Conservation (phyloP, 1,140 invertebrate species). For the Pseudomyrmex dendroicus region DNA sequence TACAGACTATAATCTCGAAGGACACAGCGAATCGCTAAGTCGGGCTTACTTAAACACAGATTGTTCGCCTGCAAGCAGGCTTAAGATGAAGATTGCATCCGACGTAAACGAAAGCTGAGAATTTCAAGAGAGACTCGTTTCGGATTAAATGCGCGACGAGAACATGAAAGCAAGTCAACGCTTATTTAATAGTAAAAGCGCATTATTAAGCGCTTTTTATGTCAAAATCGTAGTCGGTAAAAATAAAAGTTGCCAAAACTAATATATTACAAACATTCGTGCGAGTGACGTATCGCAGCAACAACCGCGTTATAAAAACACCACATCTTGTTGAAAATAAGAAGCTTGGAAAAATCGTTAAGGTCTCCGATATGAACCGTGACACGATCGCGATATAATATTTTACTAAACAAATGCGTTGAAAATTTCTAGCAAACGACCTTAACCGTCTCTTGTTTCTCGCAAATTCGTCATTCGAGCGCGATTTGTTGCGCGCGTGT, state of each 20-base stretch:
- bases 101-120: slow-evolving; percentile 12
- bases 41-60: slow-evolving; percentile 28
- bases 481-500: slow-evolving; percentile 1
- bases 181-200: not conserved
- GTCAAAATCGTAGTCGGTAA: too few species aligned
- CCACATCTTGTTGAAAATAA: too few species aligned
- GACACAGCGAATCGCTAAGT: slow-evolving; percentile 27
- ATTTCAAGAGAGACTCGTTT: slow-evolving; percentile 12
- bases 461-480: slow-evolving; percentile 26
- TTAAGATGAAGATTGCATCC: slow-evolving; percentile 42
- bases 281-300: not conserved
- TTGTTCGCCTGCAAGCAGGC: slow-evolving; percentile 17
- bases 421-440: slow-evolving; percentile 30
- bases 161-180: not conserved
- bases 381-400: not conserved
- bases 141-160: not conserved
- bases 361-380: not conserved
- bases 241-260: too few species aligned
- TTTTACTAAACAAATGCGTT: not conserved
- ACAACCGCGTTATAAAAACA: too few species aligned
- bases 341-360: not conserved
- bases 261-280: not conserved
- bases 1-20: slow-evolving; percentile 11
- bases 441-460: slow-evolving; percentile 16
- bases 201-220: not conserved